Conservation (phyloP, 2,797 vertebrate genomes). For the Nannoperca australis region DNA sequence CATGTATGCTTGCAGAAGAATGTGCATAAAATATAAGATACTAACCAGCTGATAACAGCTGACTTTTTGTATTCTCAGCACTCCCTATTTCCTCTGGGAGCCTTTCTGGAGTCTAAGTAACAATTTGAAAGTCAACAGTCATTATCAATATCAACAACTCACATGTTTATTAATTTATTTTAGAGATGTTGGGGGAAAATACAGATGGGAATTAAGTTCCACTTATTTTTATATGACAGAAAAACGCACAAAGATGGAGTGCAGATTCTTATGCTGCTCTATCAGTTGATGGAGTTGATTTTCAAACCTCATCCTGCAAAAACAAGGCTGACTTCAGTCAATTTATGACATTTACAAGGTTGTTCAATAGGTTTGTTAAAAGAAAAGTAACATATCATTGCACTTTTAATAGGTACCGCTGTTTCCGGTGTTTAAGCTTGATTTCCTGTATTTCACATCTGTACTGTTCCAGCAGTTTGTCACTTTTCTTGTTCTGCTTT, state of each 20-base stretch:
- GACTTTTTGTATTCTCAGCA: conserved; percentile 71
- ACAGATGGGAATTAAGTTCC: not conserved
- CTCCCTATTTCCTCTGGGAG: conserved; percentile 77
- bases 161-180: conserved; percentile 10
- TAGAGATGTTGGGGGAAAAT: not conserved
- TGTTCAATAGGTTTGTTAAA: not conserved
- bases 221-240: not conserved
- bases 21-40: not conserved
- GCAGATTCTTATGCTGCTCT: conserved; percentile 83
- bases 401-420: conserved; percentile 67
- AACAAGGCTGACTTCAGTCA: conserved; percentile 26
- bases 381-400: not conserved
- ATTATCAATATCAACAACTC: conserved; percentile 4
- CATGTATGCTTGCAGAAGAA: conserved; percentile 5
- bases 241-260: conserved; percentile 81
- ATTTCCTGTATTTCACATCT: conserved; percentile 84
- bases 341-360: not conserved
- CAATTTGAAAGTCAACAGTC: conserved; percentile 9
- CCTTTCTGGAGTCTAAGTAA: conserved; percentile 73
- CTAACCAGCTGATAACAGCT: conserved; percentile 81
- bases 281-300: conserved; percentile 83
- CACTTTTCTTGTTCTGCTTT: conserved; percentile 74
- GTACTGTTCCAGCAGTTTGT: conserved; percentile 78
- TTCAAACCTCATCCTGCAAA: conserved; percentile 84
- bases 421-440: conserved; percentile 84